A percentile compares a stretch with the other conserved stretches of the same genome.
Evolutionary conservation across 92 coral and sea anemone species (phyloP).

Genomic region (Palythoa caribaeorum): DNA sequence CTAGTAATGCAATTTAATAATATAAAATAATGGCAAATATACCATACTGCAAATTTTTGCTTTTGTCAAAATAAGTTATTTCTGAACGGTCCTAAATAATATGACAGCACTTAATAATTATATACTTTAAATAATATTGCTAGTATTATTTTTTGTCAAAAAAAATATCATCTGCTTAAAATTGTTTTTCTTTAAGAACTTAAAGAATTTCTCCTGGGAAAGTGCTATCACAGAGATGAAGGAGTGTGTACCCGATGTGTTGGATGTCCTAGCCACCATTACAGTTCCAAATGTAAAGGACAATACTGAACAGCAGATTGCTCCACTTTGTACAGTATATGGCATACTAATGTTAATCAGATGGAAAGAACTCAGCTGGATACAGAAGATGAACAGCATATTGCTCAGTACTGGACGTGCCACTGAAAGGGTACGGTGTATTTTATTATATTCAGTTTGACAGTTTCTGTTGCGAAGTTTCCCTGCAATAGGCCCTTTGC

Average conservation of each 20-base stretch:
- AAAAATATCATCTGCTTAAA: too few relatives aligned
- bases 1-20: too few relatives aligned
- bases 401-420: conserved; percentile 32
- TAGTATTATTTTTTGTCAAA: not conserved
- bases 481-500: not conserved
- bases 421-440: not conserved
- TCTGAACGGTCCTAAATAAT: too few relatives aligned
- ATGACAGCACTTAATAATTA: too few relatives aligned
- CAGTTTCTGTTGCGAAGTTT: not conserved
- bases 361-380: conserved; percentile 46
- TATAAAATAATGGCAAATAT: too few relatives aligned
- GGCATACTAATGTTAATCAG: conserved; percentile 61
- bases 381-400: conserved; percentile 51
- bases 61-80: too few relatives aligned
- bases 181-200: not conserved
- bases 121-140: too few relatives aligned
- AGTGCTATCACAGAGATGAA: conserved; percentile 63
- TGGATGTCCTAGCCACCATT: conserved; percentile 66
- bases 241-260: conserved; percentile 63
- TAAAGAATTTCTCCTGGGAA: conserved; percentile 43
- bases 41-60: too few relatives aligned
- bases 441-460: not conserved
- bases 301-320: conserved; percentile 53
- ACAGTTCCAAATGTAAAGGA: conserved; percentile 58
- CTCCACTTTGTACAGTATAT: conserved; percentile 66